Evolutionary conservation across 2,888 invertebrate genomes (phyloP).

Genomic region (Mechanitis mazaeus): DNA sequence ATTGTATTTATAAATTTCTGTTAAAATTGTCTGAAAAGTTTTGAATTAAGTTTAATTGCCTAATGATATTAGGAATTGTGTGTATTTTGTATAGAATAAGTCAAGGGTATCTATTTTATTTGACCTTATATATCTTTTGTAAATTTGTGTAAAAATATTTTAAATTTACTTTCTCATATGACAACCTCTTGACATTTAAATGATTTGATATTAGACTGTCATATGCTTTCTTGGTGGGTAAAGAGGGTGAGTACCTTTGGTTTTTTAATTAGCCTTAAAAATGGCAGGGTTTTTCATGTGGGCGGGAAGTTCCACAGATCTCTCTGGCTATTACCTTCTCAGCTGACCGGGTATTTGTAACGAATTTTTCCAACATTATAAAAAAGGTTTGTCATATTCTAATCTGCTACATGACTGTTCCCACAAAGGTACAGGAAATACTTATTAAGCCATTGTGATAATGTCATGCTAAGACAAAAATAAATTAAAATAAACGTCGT

Average conservation of each 20-base stretch:
- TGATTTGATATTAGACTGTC: neutral
- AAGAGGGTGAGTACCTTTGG: too few relatives aligned
- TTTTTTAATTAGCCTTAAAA: too few relatives aligned
- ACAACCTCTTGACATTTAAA: neutral
- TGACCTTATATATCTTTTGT: too few relatives aligned
- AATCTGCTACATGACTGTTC: slow-evolving; percentile 56
- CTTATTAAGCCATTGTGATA: slow-evolving; percentile 61
- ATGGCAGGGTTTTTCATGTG: too few relatives aligned
- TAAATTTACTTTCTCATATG: too few relatives aligned
- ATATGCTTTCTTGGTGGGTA: too few relatives aligned
- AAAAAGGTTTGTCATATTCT: slow-evolving; percentile 51
- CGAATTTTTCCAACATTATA: neutral
- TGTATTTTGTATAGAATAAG: neutral
- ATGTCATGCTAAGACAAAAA: slow-evolving; percentile 59
- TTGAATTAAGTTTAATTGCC: slow-evolving; percentile 46
- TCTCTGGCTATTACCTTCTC: too few relatives aligned
- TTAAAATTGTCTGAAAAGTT: neutral
- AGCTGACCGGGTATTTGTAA: too few relatives aligned
- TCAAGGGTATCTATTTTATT: slow-evolving; percentile 14
- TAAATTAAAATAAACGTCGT: slow-evolving; percentile 15
- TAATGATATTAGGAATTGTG: too few relatives aligned
- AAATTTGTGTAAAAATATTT: too few relatives aligned
- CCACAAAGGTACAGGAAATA: slow-evolving; percentile 65
- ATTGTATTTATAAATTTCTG: too few relatives aligned
- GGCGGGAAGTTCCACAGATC: too few relatives aligned